phyloP scores from a whole-genome alignment of 2,113 vertebrate genomes.

The Orthochromis malagaraziensis region DNA sequence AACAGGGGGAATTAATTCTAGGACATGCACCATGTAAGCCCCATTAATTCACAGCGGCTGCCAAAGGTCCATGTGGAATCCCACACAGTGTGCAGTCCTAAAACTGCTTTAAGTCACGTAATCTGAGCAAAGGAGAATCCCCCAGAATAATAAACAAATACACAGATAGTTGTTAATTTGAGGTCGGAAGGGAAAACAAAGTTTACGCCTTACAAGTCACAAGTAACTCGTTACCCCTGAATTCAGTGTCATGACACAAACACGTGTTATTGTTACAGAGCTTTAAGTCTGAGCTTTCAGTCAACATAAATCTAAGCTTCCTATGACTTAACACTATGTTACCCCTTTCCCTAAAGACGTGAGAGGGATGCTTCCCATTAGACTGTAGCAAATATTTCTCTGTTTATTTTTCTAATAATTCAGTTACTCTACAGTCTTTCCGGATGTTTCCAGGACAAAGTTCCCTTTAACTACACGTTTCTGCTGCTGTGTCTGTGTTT shows the following conservation, averaged over 20 bases:
- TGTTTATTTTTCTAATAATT: background rate
- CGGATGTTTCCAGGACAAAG: background rate
- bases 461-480: background rate
- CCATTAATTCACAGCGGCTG: conserved; percentile 14
- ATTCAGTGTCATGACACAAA: background rate
- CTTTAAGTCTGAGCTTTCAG: background rate
- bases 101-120: background rate
- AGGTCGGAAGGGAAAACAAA: background rate
- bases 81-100: background rate
- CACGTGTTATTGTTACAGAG: background rate
- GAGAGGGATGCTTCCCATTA: background rate
- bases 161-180: background rate
- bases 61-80: background rate
- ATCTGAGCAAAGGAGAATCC: background rate
- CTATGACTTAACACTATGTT: background rate
- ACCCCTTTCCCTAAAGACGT: background rate
- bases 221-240: background rate
- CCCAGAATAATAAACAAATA: background rate
- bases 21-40: conserved; percentile 10
- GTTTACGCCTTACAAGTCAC: background rate
- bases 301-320: background rate
- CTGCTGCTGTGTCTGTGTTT: background rate
- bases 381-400: background rate
- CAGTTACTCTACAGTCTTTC: background rate
- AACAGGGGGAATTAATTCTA: conserved; percentile 31